Base-by-base conservation (phyloP, 2,113 vertebrate species). In the Rhinopomastus cyanomelas region DNA sequence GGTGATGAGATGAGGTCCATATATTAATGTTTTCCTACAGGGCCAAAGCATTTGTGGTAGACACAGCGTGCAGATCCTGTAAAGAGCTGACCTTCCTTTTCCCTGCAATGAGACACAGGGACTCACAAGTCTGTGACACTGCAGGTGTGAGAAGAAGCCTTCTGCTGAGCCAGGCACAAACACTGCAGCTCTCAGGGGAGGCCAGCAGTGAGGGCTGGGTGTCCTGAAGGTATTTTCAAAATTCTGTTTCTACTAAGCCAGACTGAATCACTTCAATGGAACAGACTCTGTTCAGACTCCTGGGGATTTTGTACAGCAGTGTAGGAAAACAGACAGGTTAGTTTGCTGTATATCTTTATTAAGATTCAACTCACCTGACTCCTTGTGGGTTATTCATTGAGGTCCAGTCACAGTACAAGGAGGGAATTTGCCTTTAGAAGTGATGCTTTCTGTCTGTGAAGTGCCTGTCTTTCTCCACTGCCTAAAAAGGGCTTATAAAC, bases 121-220 rank as follows among this genome's bases (percentile, higher is more conserved):
- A 29, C 8, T 66, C 19, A 19, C 17, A 60, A 29, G 15, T 51
- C 9, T 62, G 30, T 0, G 0, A 9, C 7, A 2, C 10, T 5
- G 0, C 3, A 44, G 12, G 5, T 32, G 17, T 30, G 34, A 29
- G 34, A 18, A 85, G 21, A 85, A 73, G 4, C 10, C 5, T 82
- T 27, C 30, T 1, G 0, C 20, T 59, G 22, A 79, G 67, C 5
- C 30, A 51, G 39, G 15, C 6, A 66, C 11, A 69, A 91, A 30
- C 12, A 19, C 5, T 30, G 11, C 21, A 62, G 19, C 17, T 80
- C 27, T 57, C 48, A 55, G 25, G 32, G 77, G 32, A n/a, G 30
- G 51, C 20, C 9, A 69, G 26, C 62, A 44, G 8, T 15, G 21
- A 25, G 8, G 4, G 37, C 5, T 4, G 4, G 2, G 5, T 64